Evolutionary conservation across 2,113 vertebrate genomes (phyloP).

Genomic region (Phycodurus eques): DNA sequence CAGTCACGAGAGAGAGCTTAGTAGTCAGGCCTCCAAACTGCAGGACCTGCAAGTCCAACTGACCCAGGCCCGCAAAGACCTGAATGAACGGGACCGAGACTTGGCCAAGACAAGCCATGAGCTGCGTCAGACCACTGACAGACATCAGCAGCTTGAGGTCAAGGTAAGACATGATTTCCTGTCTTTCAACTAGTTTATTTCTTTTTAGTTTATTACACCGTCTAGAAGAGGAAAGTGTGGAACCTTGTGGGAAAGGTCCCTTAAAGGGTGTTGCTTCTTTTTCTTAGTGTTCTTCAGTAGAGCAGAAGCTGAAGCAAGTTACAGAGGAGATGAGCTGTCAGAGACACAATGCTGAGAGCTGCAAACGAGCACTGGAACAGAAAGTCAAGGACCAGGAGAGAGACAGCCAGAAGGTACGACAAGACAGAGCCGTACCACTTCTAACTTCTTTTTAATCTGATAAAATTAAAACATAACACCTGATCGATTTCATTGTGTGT

Average conservation of each 20-base stretch:
- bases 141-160: slow-evolving; percentile 71
- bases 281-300: slow-evolving; percentile 72
- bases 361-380: slow-evolving; percentile 79
- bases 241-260: not conserved
- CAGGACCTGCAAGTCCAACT: slow-evolving; percentile 80
- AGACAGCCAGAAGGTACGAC: slow-evolving; percentile 83
- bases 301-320: slow-evolving; percentile 85
- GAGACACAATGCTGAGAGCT: slow-evolving; percentile 85
- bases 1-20: slow-evolving; percentile 80
- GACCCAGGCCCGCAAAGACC: slow-evolving; percentile 76
- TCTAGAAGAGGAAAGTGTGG: not conserved
- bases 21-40: slow-evolving; percentile 69
- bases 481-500: slow-evolving; percentile 7
- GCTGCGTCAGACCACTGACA: slow-evolving; percentile 69
- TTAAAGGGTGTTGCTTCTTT: slow-evolving; percentile 5
- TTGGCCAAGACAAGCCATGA: slow-evolving; percentile 79
- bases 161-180: slow-evolving; percentile 70
- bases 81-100: slow-evolving; percentile 79
- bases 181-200: not conserved
- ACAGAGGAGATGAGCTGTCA: slow-evolving; percentile 88
- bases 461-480: not conserved
- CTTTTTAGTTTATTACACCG: not conserved
- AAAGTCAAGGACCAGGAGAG: slow-evolving; percentile 86
- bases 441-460: not conserved
- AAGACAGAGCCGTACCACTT: not conserved